Evolutionary conservation across 2,888 invertebrate genomes (phyloP), one percentile per base, ranked within the genome.

Genomic region (Zonitis immaculata): DNA sequence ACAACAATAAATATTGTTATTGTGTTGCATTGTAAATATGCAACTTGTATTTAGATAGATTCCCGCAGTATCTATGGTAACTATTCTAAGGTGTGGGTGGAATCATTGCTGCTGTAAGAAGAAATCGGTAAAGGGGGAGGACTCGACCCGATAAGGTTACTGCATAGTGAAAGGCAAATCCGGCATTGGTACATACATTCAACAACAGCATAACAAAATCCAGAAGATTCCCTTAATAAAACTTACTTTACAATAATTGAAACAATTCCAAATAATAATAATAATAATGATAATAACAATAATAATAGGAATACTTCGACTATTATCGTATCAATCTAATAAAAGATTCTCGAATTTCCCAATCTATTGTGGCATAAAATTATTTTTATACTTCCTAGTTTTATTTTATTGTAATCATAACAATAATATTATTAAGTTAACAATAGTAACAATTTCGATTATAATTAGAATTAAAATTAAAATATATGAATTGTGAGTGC

Each of bases 81-180:
- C 66, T 70, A 70, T 69, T 65, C 66, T 64, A 63, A 39, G 71
- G 70, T 73, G 74, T 74, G 73, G 74, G 74, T 73, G 74, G 73
- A 72, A 71, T 72, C 69, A 68, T 68, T 70, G 70, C 70, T 69
- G 68, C 67, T 66, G 70, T 67, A 64, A 61, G 61, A 60, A 65
- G 61, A 60, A 65, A 66, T 64, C 63, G 64, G 66, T 55, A 64
- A 67, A 66, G 65, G 61, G 64, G 62, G 47, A 55, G 56, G 60
- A 54, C 58, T 62, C 65, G 66, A 67, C 67, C 65, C 60, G 67
- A 57, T 66, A 69, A 71, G 69, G 70, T 72, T 73, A 70, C 67
- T 68, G 67, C 68, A 68, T 69, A 72, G 73, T 73, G 73, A 73
- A 73, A 74, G 73, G 73, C 69, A 73, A 72, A 74, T 74, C 73